phyloP scores from a whole-genome alignment of 2,888 invertebrate species.

The Ormia ochracea region DNA sequence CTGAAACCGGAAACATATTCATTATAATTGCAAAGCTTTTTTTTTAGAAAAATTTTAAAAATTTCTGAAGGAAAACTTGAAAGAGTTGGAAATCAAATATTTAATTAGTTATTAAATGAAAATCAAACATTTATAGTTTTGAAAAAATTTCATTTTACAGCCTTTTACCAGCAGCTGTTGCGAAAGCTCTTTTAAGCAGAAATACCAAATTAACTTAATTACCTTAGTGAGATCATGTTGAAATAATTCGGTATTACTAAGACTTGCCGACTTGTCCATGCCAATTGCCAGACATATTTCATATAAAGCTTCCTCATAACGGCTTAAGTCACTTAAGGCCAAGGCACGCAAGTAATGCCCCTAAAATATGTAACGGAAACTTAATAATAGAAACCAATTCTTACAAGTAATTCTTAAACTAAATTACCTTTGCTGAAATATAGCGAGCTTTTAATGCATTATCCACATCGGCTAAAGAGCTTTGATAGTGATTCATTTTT shows the following conservation, averaged over 20 bases:
- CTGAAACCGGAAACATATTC: too few species aligned
- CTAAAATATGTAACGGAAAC: slow-evolving; percentile 68
- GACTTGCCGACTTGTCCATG: slow-evolving; percentile 76
- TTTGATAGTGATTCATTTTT: slow-evolving; percentile 80
- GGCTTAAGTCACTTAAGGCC: slow-evolving; percentile 78
- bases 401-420: neutral
- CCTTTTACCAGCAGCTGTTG: too few species aligned
- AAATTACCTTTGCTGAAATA: slow-evolving; percentile 82
- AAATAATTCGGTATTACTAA: slow-evolving; percentile 74
- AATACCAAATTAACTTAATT: too few species aligned
- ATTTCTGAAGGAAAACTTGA: too few species aligned
- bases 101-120: too few species aligned
- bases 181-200: too few species aligned
- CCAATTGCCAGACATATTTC: slow-evolving; percentile 79
- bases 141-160: too few species aligned
- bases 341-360: slow-evolving; percentile 79
- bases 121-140: too few species aligned
- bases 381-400: neutral
- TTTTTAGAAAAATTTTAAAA: too few species aligned
- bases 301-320: slow-evolving; percentile 79
- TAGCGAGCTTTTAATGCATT: slow-evolving; percentile 80
- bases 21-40: too few species aligned
- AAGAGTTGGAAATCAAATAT: too few species aligned
- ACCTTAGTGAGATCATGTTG: slow-evolving; percentile 77
- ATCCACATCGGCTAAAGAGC: slow-evolving; percentile 83